These are phyloP conservation scores for Eospalax fontanierii DNA, from an alignment of 2,797 vertebrate genomes.

Conservation along the genomic window DNA sequence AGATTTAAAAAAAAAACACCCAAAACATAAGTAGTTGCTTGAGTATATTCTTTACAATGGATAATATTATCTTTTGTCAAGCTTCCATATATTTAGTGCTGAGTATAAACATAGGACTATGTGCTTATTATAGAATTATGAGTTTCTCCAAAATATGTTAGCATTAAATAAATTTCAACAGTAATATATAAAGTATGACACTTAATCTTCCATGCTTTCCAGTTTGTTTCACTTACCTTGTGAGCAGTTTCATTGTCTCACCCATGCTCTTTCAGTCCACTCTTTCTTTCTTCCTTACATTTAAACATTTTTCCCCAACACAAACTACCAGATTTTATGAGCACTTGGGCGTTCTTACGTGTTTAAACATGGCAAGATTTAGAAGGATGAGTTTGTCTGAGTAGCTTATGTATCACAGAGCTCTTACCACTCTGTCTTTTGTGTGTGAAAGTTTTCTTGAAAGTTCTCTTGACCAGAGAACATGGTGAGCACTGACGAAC, in stretches of 20 bases:
- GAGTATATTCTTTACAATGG: too few relatives aligned
- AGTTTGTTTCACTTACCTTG: neutral
- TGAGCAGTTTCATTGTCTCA: neutral
- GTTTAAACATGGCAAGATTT: neutral
- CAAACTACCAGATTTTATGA: neutral
- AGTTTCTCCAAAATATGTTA: neutral
- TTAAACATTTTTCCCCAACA: neutral
- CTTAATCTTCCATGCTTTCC: neutral
- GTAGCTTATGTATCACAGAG: neutral
- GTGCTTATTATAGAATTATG: neutral
- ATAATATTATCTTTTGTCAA: neutral
- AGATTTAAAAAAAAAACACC: too few relatives aligned
- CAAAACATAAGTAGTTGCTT: neutral
- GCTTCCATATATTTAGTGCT: neutral
- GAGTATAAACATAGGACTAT: neutral
- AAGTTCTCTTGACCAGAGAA: neutral
- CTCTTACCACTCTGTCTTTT: neutral
- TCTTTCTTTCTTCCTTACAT: neutral
- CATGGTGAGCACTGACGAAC: neutral
- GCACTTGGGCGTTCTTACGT: neutral
- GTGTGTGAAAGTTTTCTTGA: neutral
- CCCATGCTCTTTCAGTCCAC: neutral
- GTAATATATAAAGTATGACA: neutral
- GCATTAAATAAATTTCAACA: neutral
- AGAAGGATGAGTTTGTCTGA: neutral